Evolutionary conservation across 2,113 vertebrate genomes (phyloP), one percentile per base, ranked within the genome.

Genomic region (Grus americana): DNA sequence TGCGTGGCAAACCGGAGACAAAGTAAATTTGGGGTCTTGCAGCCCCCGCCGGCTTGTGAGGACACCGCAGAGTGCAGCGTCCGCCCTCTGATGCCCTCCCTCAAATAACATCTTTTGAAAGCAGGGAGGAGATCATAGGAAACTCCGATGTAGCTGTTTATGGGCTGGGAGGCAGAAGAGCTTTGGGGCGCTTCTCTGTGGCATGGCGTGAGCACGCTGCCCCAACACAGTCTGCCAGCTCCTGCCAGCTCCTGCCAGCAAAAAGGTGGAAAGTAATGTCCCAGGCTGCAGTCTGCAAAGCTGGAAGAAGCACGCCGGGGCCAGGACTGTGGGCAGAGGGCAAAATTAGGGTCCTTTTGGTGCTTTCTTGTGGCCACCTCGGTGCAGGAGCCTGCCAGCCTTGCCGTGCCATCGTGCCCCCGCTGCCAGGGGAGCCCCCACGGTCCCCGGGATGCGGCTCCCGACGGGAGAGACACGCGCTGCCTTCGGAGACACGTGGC

Each of bases 271-370:
- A 44, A 79, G 46, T 47, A 34, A 38, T 3, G 5, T 40, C 40
- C 54, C 24, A 67, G 26, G 47, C 73, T 72, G 27, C 55, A 74
- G 26, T 55, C 20, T 65, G 50, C 50, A 46, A 18, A 36, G 11
- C 47, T 16, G 0, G 15, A 17, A 21, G 34, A 76, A 54, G 32
- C 40, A 49, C 3, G 0, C 10, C 1, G 0, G 5, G 2, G 20
- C 14, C 4, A 30, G 20, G 42, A 49, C 5, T 1, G 14, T 14
- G 36, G 29, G 30, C 38, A 73, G 16, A 12, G n/a, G 34, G 16
- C 38, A 91, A 65, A 57, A 36, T 57, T 10, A 30, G 54, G 8
- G 44, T 38, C 38, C 66, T 75, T 40, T 0, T 0, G 36, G 26
- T 9, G 6, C 44, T 84, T 93, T 55, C 29, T 55, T 34, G 13